These are phyloP conservation scores for Gadus macrocephalus DNA, from an alignment of 2,113 vertebrate genomes.

Conservation along the genomic window DNA sequence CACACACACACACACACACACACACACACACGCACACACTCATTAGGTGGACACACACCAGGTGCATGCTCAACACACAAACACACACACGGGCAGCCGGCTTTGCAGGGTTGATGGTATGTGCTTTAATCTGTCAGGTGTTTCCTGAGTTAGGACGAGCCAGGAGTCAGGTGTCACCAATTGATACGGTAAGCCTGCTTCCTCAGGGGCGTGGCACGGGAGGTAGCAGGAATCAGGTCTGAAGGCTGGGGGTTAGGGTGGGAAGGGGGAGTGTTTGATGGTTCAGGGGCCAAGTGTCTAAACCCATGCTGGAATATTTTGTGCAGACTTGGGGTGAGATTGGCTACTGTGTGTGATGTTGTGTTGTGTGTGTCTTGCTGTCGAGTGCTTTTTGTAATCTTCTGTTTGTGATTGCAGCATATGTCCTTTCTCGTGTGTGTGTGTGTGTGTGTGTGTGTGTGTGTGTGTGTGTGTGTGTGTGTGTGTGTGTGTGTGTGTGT, in stretches of 20 bases:
- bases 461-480: no score
- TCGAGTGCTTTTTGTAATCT: no score
- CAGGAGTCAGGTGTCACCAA: constrained; percentile 47
- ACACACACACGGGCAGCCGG: constrained; percentile 6
- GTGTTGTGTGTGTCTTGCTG: no score
- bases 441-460: not conserved
- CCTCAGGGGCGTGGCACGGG: constrained; percentile 1
- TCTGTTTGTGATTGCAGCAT: no score
- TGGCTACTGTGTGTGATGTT: no score
- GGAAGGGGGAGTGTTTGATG: not conserved
- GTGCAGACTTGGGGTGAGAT: no score
- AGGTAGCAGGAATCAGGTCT: not conserved
- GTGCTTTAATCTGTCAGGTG: constrained; percentile 59
- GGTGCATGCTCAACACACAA: not conserved
- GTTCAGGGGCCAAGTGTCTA: no score
- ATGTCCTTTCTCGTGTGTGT: no score
- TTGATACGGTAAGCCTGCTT: constrained; percentile 42
- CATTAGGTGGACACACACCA: constrained; percentile 6
- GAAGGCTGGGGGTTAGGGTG: not conserved
- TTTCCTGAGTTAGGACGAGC: constrained; percentile 52
- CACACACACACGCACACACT: no score
- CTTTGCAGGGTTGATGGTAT: constrained; percentile 40
- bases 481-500: no score
- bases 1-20: no score
- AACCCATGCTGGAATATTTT: no score